A percentile compares a stretch with the other conserved stretches of the same genome.
Evolutionary conservation across 2,797 vertebrate genomes (phyloP).

Genomic region (Malacoraja senta): DNA sequence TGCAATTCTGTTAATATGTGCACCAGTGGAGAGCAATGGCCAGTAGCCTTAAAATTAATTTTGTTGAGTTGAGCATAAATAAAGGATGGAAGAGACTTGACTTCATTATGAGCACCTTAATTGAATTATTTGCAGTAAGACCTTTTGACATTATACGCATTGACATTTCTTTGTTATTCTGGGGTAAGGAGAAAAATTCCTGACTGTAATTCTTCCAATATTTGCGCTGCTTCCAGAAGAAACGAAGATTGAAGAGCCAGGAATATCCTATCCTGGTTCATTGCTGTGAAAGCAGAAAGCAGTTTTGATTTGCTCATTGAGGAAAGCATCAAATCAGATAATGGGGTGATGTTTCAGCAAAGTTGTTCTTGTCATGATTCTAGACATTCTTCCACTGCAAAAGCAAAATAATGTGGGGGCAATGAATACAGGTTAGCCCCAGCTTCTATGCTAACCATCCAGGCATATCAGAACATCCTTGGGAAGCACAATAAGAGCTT

Average conservation of each 20-base stretch:
- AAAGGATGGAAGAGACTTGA: background rate
- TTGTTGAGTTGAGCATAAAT: background rate
- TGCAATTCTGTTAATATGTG: no score
- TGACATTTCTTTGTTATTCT: background rate
- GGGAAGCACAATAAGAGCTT: background rate
- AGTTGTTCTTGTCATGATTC: background rate
- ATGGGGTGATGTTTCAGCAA: no score
- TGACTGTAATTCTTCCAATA: background rate
- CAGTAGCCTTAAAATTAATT: background rate
- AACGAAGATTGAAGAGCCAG: no score
- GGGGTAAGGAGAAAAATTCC: background rate
- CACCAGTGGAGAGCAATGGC: background rate
- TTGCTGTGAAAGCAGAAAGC: no score
- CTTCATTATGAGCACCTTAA: background rate
- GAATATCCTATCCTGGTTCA: no score
- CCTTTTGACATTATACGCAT: background rate
- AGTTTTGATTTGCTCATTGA: no score
- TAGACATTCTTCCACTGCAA: background rate
- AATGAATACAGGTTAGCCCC: background rate
- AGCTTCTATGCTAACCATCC: background rate
- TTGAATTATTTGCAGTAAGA: background rate
- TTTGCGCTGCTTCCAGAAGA: background rate
- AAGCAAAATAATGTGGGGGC: background rate
- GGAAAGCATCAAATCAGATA: no score
- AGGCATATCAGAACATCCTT: background rate